Evolutionary conservation across 2,888 invertebrate species (phyloP).

Genomic region (Limulus polyphemus): DNA sequence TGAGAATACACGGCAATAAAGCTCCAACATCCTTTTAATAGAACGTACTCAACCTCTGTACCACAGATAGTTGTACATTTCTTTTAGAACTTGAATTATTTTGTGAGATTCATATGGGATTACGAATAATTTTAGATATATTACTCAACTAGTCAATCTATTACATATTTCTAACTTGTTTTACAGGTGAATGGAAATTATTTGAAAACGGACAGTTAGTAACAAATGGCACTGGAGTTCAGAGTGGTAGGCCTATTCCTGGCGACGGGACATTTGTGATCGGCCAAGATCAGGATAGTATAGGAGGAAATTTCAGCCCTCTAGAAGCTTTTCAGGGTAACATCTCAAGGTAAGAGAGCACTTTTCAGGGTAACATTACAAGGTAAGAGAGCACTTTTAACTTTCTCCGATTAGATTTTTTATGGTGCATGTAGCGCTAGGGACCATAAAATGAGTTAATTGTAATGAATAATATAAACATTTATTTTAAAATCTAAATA

Average conservation of each 20-base stretch:
- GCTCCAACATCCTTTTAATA: no score
- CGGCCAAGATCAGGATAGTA: conserved; percentile 16
- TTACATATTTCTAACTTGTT: not conserved
- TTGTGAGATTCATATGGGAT: no score
- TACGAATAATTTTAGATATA: no score
- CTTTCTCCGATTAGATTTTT: not conserved
- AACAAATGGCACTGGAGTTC: conserved; percentile 6
- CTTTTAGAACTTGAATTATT: no score
- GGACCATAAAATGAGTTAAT: no score
- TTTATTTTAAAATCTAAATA: no score
- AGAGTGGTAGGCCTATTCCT: conserved; percentile 3
- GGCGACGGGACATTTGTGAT: conserved; percentile 13
- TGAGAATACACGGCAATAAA: no score
- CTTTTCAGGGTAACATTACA: conserved; percentile 12
- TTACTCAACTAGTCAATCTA: no score
- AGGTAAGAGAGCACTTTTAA: conserved; percentile 4
- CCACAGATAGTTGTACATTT: no score
- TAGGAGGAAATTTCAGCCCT: conserved; percentile 17
- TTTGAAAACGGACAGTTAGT: conserved; percentile 13
- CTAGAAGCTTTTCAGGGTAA: conserved; percentile 15
- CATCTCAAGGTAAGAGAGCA: conserved; percentile 10
- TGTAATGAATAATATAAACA: no score
- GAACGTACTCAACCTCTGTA: no score
- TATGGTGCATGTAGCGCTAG: no score
- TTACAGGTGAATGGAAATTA: conserved; percentile 12